Conservation (phyloP, 1,140 invertebrate species). For the Orchesella cincta region DNA sequence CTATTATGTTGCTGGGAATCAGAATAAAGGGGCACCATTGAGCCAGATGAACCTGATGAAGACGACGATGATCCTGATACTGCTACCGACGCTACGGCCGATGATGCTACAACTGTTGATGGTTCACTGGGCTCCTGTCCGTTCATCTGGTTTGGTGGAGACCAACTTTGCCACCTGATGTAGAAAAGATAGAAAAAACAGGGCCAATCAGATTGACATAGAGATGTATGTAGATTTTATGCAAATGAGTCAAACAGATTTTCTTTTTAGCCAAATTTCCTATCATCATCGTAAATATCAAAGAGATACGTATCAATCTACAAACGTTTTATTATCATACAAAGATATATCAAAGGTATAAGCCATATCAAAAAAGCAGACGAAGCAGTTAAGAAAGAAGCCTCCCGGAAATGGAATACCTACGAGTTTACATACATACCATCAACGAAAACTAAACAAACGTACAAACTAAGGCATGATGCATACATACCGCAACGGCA, state of each 20-base stretch:
- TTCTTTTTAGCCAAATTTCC: background rate
- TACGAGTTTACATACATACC: background rate
- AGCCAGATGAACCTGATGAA: slow-evolving; percentile 4
- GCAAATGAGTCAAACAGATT: background rate
- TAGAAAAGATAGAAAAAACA: slow-evolving; percentile 15
- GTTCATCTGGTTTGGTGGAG: slow-evolving; percentile 41
- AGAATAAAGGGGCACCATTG: slow-evolving; percentile 25
- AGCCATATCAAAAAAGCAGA: background rate
- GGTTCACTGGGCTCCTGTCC: slow-evolving; percentile 35
- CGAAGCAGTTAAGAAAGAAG: no score
- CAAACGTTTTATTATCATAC: background rate
- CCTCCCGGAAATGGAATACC: slow-evolving; percentile 26
- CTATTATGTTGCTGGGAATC: slow-evolving; percentile 14
- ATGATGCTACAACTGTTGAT: slow-evolving; percentile 22
- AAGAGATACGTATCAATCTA: background rate
- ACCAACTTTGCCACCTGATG: slow-evolving; percentile 2
- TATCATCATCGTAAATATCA: background rate
- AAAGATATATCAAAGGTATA: background rate
- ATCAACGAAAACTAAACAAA: background rate
- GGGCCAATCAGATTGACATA: background rate
- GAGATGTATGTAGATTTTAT: background rate
- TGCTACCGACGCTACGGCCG: background rate
- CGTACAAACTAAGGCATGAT: background rate
- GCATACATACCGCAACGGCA: background rate
- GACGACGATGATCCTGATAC: slow-evolving; percentile 8